A percentile compares a stretch with the other conserved stretches of the same genome.
These are phyloP conservation scores for Coenonympha glycerion DNA, from an alignment of 2,888 invertebrate species.

Conservation along the genomic window DNA sequence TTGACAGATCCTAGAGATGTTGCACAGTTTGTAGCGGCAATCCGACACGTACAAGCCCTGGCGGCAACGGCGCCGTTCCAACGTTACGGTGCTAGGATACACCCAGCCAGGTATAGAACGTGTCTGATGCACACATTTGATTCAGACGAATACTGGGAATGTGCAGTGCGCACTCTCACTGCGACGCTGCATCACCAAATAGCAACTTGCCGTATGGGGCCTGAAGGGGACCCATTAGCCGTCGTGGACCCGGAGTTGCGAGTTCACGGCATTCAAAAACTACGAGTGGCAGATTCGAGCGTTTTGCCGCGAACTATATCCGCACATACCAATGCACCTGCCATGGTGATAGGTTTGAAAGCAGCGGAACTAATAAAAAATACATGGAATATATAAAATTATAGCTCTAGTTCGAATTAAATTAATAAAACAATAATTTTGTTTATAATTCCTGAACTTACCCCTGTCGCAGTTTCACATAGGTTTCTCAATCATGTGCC, in stretches of 20 bases:
- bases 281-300: conserved; percentile 82
- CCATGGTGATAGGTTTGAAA: conserved; percentile 83
- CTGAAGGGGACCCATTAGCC: conserved; percentile 74
- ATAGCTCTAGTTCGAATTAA: too few relatives aligned
- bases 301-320: conserved; percentile 79
- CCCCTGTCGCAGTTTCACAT: too few relatives aligned
- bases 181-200: conserved; percentile 80
- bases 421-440: too few relatives aligned
- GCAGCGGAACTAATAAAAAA: conserved; percentile 79
- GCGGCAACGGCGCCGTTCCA: conserved; percentile 77
- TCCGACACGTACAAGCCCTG: conserved; percentile 78
- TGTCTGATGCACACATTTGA: conserved; percentile 69
- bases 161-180: conserved; percentile 77
- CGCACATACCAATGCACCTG: conserved; percentile 81
- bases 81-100: conserved; percentile 69
- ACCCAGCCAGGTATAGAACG: conserved; percentile 69
- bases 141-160: conserved; percentile 82
- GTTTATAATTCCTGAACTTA: too few relatives aligned
- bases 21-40: conserved; percentile 76
- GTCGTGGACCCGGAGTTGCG: conserved; percentile 79
- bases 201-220: conserved; percentile 84
- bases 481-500: too few relatives aligned
- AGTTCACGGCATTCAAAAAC: conserved; percentile 76
- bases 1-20: conserved; percentile 78
- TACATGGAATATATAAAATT: conserved; percentile 51